These are phyloP conservation scores for Poicephalus meyeri DNA, from an alignment of 2,113 vertebrate species.

Conservation along the genomic window DNA sequence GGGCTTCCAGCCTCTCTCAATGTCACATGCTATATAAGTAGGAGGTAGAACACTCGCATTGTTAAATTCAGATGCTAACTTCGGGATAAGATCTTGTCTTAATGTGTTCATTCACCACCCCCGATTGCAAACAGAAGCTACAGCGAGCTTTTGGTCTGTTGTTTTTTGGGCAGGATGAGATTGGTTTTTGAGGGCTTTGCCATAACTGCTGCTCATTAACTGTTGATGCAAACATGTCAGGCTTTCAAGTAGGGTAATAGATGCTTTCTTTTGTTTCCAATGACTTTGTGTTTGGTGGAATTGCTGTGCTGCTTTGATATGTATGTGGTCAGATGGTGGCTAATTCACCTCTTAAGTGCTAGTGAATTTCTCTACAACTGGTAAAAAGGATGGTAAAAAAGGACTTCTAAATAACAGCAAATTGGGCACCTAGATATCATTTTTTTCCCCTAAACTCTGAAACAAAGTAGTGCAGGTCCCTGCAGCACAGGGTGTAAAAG, in stretches of 20 bases:
- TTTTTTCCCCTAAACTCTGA: too few species aligned
- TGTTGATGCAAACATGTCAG: background rate
- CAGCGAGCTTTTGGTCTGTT: background rate
- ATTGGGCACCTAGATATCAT: too few species aligned
- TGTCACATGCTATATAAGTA: background rate
- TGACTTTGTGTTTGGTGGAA: background rate
- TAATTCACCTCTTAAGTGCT: background rate
- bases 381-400: too few species aligned
- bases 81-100: conserved; percentile 14
- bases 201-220: conserved; percentile 29
- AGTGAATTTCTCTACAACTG: too few species aligned
- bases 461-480: too few species aligned
- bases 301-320: background rate
- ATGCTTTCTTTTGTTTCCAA: background rate
- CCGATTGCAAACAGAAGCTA: background rate
- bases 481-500: too few species aligned
- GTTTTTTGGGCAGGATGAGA: background rate
- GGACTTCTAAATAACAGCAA: too few species aligned
- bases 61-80: conserved; percentile 48
- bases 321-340: background rate
- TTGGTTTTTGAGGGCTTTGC: conserved; percentile 38
- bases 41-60: conserved; percentile 32
- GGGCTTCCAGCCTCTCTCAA: background rate
- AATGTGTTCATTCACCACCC: conserved; percentile 10
- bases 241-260: background rate